Base-by-base conservation (phyloP, 2,113 vertebrate genomes). In the Onychorhynchus coronatus region DNA sequence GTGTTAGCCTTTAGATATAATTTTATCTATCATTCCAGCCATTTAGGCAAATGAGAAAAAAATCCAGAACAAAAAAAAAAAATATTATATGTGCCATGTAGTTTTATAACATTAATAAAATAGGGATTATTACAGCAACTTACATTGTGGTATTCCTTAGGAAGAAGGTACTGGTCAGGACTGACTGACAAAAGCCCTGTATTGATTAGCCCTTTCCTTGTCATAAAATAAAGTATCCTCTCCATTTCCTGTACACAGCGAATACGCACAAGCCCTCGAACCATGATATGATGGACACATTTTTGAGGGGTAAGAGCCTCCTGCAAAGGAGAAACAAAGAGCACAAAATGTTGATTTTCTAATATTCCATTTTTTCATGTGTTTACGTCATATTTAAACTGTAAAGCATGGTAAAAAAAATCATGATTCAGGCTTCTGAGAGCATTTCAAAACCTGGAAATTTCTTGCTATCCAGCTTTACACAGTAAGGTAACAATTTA, bases 131-230 rank as follows among this genome's bases (percentile, higher is more conserved):
- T 63, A 67, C 14, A 35, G 59, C 33, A 65, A 94, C 99, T 96
- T 98, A 99, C 99, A 21, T 96, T 98, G 97, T 98, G 97, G 88
- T 99, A 98, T 33, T 98, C 98, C 55, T 98, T 98, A 17, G 99
- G 99, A 76, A 99, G 99, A 62, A 99, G 98, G 33, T 97, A 98
- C 78, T 98, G 98, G 84, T 97, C 98, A 16, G 95, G 52, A 47
- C 89, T 82, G 79, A 99, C 98, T 8, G 97, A 97, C 94, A 99
- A 98, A 33, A 98, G 98, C 8, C 99, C 99, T 1, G 99, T 99
- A 95, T 99, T 99, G 97, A 99, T 99, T 71, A 99, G 97, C 23
- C 99, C 99, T 97, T 99, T 99, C 63, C 99, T 98, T 17, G 98
- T 99, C 99, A 99, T 99, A 89, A 99, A 99, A 91, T 99, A 96